Conservation (phyloP, 2,113 vertebrate genomes). For the Haliaeetus leucogaster region DNA sequence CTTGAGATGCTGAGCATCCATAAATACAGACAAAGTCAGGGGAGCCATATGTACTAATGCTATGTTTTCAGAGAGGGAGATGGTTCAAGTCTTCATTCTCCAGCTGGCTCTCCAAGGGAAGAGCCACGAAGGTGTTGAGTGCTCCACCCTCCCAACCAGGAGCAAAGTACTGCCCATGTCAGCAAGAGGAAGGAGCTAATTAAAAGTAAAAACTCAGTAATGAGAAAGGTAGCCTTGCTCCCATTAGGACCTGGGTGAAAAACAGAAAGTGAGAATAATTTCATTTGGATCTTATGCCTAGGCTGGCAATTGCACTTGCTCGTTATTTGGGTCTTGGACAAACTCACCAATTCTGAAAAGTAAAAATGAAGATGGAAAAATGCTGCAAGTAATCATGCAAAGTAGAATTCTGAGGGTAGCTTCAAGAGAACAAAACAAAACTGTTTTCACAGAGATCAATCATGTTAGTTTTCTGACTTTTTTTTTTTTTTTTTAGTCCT, state of each 20-base stretch:
- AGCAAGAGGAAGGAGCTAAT: background rate
- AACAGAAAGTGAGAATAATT: background rate
- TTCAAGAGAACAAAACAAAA: conserved; percentile 55
- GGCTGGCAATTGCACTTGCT: background rate
- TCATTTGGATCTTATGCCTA: background rate
- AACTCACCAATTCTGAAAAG: background rate
- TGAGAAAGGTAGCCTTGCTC: background rate
- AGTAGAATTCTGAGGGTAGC: background rate
- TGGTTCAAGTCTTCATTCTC: background rate
- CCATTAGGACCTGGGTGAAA: background rate
- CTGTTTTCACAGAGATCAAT: conserved; percentile 39
- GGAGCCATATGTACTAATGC: background rate
- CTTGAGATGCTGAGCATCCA: background rate
- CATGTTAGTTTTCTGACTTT: conserved; percentile 4
- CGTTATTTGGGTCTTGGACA: background rate
- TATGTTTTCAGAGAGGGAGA: background rate
- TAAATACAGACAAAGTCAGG: background rate
- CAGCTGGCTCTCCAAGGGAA: background rate
- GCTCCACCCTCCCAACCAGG: background rate
- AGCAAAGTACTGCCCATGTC: background rate
- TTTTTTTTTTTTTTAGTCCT: conserved; percentile 1
- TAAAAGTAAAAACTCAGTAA: background rate
- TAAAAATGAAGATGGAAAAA: background rate
- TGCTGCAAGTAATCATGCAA: conserved; percentile 32
- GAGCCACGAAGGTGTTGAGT: background rate